phyloP scores from a whole-genome alignment of 2,113 vertebrate genomes.

The Carlito syrichta region DNA sequence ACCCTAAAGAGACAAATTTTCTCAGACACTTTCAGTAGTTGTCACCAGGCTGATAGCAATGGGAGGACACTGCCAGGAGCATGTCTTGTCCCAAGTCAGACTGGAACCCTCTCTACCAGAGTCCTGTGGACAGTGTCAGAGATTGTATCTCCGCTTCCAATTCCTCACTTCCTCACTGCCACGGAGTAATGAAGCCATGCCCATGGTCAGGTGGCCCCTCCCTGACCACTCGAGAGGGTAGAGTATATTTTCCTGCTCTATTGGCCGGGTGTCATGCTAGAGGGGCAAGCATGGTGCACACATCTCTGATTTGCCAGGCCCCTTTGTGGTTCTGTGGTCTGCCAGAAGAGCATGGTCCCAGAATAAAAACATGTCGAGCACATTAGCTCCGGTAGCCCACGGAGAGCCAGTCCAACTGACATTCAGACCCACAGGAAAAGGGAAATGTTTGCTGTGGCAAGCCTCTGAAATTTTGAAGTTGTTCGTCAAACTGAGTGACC shows the following conservation, averaged over 20 bases:
- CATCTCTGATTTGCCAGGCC: not conserved
- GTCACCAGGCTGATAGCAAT: not conserved
- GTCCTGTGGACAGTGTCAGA: not conserved
- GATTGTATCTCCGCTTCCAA: not conserved
- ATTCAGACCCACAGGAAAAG: not conserved
- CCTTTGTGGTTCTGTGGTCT: not conserved
- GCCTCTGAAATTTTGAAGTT: not conserved
- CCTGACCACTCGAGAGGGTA: not conserved
- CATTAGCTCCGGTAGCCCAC: not conserved
- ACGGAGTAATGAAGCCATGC: too few species aligned
- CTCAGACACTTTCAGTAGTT: not conserved
- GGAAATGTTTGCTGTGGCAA: not conserved
- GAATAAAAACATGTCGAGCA: not conserved
- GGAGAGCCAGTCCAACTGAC: not conserved
- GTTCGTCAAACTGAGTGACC: not conserved
- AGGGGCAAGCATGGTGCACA: not conserved
- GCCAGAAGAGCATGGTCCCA: not conserved
- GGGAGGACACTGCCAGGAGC: not conserved
- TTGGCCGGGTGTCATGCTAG: not conserved
- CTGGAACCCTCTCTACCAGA: not conserved
- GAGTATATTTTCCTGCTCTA: not conserved
- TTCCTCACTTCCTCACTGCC: not conserved
- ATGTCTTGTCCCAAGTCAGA: rapidly evolving
- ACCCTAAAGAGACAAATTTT: not conserved
- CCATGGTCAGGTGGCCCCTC: not conserved